Evolutionary conservation across 2,888 invertebrate species (phyloP).

Genomic region (Platynereis dumerilii): DNA sequence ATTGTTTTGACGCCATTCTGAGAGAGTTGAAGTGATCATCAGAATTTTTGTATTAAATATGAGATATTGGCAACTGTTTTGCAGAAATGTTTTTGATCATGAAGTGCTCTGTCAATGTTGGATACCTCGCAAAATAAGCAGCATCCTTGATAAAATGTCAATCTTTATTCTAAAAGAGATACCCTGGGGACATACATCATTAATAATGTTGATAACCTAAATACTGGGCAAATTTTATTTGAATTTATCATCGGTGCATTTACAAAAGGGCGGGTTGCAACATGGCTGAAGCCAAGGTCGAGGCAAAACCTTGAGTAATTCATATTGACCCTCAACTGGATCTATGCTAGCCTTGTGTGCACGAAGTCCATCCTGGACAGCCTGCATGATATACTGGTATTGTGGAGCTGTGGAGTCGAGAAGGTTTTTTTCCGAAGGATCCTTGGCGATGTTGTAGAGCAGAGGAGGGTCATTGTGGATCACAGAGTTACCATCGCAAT

Average conservation of each 20-base stretch:
- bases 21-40: too few species aligned
- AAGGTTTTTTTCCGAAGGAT: constrained; percentile 63
- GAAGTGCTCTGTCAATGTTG: too few species aligned
- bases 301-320: constrained; percentile 48
- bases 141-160: too few species aligned
- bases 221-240: too few species aligned
- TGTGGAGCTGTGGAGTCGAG: constrained; percentile 43
- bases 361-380: constrained; percentile 42
- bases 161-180: too few species aligned
- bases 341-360: constrained; percentile 44
- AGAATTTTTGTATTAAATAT: too few species aligned
- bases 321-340: constrained; percentile 47
- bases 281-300: constrained; percentile 61
- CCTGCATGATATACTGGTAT: constrained; percentile 32
- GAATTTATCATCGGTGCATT: constrained; percentile 44
- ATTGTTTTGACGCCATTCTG: too few species aligned
- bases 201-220: too few species aligned
- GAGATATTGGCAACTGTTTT: too few species aligned
- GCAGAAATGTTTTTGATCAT: too few species aligned
- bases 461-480: constrained; percentile 61
- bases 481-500: constrained; percentile 49
- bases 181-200: too few species aligned
- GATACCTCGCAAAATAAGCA: too few species aligned
- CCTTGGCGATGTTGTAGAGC: constrained; percentile 63
- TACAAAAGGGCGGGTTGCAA: constrained; percentile 58